phyloP scores from a whole-genome alignment of 1,140 invertebrate genomes.

The Diprion similis region DNA sequence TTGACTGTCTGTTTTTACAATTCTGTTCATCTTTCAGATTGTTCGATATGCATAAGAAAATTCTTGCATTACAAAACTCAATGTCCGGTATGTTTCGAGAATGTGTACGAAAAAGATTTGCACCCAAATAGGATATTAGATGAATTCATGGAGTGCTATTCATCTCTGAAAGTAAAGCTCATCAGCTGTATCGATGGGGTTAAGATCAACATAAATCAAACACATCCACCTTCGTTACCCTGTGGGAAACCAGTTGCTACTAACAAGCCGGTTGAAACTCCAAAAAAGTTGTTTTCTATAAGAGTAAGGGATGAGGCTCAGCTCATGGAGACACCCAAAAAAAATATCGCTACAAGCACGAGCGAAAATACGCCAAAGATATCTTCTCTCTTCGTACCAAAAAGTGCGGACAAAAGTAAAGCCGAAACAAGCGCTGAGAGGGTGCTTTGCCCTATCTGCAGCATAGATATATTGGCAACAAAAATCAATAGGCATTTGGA shows the following conservation, averaged over 20 bases:
- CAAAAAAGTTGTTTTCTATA: neutral
- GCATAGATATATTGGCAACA: slow-evolving; percentile 53
- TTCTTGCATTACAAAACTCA: slow-evolving; percentile 63
- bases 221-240: slow-evolving; percentile 21
- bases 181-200: slow-evolving; percentile 29
- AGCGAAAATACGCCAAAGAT: slow-evolving; percentile 32
- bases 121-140: slow-evolving; percentile 62
- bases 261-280: slow-evolving; percentile 13
- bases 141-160: slow-evolving; percentile 51
- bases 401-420: slow-evolving; percentile 30
- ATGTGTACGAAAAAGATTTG: slow-evolving; percentile 61
- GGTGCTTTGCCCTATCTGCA: slow-evolving; percentile 66
- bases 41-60: slow-evolving; percentile 66
- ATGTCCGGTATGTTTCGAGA: slow-evolving; percentile 64
- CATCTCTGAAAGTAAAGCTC: slow-evolving; percentile 50
- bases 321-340: slow-evolving; percentile 13
- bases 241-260: slow-evolving; percentile 22
- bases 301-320: slow-evolving; percentile 8
- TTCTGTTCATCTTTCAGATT: slow-evolving; percentile 59
- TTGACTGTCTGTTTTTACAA: slow-evolving; percentile 9
- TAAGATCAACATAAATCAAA: neutral
- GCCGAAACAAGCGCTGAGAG: slow-evolving; percentile 26
- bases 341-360: slow-evolving; percentile 43
- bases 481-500: slow-evolving; percentile 66
- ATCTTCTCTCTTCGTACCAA: slow-evolving; percentile 48